phyloP scores from a whole-genome alignment of 2,113 vertebrate species.

The Ciconia boyciana region DNA sequence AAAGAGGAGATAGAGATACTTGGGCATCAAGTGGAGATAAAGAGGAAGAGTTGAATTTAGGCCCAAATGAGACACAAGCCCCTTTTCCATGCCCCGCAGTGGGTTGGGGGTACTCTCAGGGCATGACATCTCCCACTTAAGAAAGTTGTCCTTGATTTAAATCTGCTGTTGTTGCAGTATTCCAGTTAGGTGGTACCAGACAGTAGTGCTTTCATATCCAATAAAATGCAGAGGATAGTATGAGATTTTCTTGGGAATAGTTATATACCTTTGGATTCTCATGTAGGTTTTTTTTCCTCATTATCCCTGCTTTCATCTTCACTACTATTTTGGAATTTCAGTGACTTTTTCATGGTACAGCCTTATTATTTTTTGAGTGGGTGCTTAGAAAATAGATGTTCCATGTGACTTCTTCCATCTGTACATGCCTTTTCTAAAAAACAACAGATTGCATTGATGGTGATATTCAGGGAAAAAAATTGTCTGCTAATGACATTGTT shows the following conservation, averaged over 20 bases:
- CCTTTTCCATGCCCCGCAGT: fast-evolving
- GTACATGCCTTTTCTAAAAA: constrained; percentile 3
- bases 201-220: neutral
- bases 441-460: constrained; percentile 17
- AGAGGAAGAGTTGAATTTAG: neutral
- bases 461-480: neutral
- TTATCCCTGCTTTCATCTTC: neutral
- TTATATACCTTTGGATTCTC: neutral
- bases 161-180: neutral
- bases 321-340: neutral
- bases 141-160: neutral
- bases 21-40: neutral
- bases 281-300: neutral
- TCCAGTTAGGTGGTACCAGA: neutral
- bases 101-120: neutral
- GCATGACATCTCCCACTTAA: neutral
- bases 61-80: neutral
- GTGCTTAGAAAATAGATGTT: constrained; percentile 3
- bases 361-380: neutral
- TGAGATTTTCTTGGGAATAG: neutral
- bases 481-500: neutral
- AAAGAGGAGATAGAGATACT: neutral
- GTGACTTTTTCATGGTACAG: neutral
- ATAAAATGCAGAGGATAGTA: neutral
- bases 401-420: constrained; percentile 40